These are phyloP conservation scores for human DNA, from an alignment of 2,113 vertebrate species.

Conservation along the genomic window DNA sequence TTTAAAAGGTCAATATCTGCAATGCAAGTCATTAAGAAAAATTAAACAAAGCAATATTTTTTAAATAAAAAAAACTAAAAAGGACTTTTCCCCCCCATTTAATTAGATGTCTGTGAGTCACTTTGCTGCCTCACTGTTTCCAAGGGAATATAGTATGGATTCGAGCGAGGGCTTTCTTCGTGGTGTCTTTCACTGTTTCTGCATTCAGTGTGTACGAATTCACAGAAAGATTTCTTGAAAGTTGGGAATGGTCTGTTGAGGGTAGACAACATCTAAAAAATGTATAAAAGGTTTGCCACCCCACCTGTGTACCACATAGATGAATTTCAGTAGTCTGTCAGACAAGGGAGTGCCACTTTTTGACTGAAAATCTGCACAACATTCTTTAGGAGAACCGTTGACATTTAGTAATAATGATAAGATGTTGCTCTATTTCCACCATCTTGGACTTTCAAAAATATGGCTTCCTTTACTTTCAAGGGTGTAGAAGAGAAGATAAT, in stretches of 20 bases:
- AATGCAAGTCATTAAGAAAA: conserved; percentile 70
- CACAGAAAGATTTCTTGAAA: not conserved
- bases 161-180: not conserved
- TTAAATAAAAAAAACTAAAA: conserved; percentile 44
- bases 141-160: not conserved
- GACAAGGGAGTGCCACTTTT: not conserved
- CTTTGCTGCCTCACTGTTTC: conserved; percentile 24
- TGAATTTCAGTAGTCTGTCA: not conserved
- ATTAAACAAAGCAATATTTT: conserved; percentile 49
- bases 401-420: not conserved
- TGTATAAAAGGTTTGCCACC: not conserved
- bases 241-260: not conserved
- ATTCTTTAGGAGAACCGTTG: not conserved
- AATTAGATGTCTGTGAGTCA: not conserved
- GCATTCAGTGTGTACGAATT: not conserved
- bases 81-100: conserved; percentile 44
- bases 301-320: not conserved
- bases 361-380: not conserved
- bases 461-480: not conserved
- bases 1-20: conserved; percentile 45
- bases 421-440: not conserved
- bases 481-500: not conserved
- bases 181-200: not conserved
- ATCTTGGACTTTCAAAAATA: not conserved
- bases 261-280: not conserved